phyloP scores from a whole-genome alignment of 2,888 invertebrate genomes.

The Venustoraphidia nigricollis region DNA sequence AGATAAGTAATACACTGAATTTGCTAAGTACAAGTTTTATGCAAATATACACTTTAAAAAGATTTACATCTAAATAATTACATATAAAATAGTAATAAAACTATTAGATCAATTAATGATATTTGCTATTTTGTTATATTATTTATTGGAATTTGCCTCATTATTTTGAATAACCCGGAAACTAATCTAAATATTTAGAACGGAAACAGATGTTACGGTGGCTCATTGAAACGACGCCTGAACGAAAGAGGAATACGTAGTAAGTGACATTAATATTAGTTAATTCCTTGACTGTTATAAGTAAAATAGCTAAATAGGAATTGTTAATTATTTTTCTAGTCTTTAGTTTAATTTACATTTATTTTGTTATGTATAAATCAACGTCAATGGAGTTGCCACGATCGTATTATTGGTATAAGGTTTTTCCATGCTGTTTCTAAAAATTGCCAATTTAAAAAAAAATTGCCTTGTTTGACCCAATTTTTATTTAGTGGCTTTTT shows the following conservation, averaged over 20 bases:
- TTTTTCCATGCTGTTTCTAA: conserved; percentile 4
- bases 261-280: conserved; percentile 10
- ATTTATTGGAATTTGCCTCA: no score
- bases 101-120: no score
- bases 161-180: no score
- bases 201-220: conserved; percentile 1
- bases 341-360: not conserved
- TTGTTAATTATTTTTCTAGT: not conserved
- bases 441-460: no score
- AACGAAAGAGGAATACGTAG: conserved; percentile 10
- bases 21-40: no score
- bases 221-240: conserved; percentile 11
- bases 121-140: no score
- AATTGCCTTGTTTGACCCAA: no score
- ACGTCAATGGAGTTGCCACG: conserved; percentile 3
- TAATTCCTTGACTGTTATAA: conserved; percentile 4
- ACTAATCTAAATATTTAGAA: not conserved
- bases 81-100: no score
- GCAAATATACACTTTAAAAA: no score
- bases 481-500: no score
- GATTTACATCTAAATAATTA: no score
- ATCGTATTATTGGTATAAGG: conserved; percentile 6
- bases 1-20: no score
- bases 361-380: conserved; percentile 3
- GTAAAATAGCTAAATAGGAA: not conserved